These are phyloP conservation scores for Polydrusus tereticollis DNA, from an alignment of 2,888 invertebrate species.

Conservation along the genomic window DNA sequence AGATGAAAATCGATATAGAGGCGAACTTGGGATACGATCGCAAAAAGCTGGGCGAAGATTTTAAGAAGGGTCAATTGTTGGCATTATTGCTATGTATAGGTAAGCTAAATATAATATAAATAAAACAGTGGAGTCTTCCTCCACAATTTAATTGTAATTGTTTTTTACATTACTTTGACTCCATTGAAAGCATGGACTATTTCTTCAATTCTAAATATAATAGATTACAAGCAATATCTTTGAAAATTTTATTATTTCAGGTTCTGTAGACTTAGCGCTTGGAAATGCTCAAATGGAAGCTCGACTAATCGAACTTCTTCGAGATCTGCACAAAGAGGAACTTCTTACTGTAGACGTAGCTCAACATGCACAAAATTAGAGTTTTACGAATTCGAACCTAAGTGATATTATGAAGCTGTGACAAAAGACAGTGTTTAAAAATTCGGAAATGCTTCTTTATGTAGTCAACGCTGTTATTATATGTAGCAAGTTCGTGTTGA, in stretches of 20 bases:
- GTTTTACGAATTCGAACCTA: slow-evolving; percentile 3
- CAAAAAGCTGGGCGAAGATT: slow-evolving; percentile 70
- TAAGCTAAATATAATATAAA: slow-evolving; percentile 2
- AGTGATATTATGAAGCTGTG: slow-evolving; percentile 42
- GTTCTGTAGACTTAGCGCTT: slow-evolving; percentile 84
- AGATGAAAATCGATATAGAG: slow-evolving; percentile 75
- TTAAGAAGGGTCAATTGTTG: slow-evolving; percentile 76
- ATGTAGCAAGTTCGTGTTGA: slow-evolving; percentile 1
- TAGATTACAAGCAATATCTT: neutral
- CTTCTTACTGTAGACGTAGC: slow-evolving; percentile 68
- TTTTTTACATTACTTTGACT: too few species aligned
- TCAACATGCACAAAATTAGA: slow-evolving; percentile 45
- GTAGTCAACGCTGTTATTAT: neutral
- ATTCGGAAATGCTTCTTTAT: slow-evolving; percentile 14
- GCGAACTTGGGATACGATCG: slow-evolving; percentile 70
- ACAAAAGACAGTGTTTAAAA: slow-evolving; percentile 27
- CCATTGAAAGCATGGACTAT: too few species aligned
- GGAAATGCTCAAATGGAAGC: slow-evolving; percentile 83
- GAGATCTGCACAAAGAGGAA: slow-evolving; percentile 80
- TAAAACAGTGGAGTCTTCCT: neutral
- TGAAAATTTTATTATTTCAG: slow-evolving; percentile 33
- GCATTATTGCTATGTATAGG: slow-evolving; percentile 83
- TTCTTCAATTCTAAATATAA: too few species aligned
- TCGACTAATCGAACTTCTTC: slow-evolving; percentile 79
- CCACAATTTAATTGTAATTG: neutral